Conservation (phyloP, 2,113 vertebrate species). For the Melierax canorus region DNA sequence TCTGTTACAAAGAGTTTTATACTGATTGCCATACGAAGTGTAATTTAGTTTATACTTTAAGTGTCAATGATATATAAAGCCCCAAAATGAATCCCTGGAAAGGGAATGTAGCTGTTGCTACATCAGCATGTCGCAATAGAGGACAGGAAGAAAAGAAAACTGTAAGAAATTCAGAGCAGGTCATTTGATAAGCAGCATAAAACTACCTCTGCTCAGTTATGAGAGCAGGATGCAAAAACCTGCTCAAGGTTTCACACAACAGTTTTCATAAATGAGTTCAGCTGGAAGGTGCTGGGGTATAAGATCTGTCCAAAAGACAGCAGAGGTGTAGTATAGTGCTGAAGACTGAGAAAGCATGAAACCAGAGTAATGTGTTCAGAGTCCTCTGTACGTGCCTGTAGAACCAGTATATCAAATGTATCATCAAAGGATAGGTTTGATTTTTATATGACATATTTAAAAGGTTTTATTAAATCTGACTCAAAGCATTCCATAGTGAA, state of each 20-base stretch:
- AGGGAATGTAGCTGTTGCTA: neutral
- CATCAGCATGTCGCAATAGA: neutral
- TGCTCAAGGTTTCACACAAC: neutral
- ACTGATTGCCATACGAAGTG: neutral
- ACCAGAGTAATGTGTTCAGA: neutral
- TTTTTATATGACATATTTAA: neutral
- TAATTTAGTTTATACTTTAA: neutral
- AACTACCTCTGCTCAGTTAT: neutral
- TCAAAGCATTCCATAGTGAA: neutral
- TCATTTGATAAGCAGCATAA: neutral
- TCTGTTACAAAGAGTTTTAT: neutral
- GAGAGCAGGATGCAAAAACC: neutral
- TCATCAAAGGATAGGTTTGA: neutral
- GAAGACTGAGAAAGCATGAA: neutral
- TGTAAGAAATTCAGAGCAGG: neutral
- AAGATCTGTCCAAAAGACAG: neutral
- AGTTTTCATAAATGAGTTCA: neutral
- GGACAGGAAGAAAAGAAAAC: neutral
- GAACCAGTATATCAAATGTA: neutral
- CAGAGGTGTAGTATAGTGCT: neutral
- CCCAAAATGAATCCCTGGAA: neutral
- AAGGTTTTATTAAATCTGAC: neutral
- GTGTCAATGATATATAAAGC: neutral
- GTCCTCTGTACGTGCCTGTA: fast-evolving
- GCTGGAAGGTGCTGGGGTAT: neutral